Evolutionary conservation across 2,888 invertebrate genomes (phyloP), one percentile per base, ranked within the genome.

Genomic region (Andrena fulva): DNA sequence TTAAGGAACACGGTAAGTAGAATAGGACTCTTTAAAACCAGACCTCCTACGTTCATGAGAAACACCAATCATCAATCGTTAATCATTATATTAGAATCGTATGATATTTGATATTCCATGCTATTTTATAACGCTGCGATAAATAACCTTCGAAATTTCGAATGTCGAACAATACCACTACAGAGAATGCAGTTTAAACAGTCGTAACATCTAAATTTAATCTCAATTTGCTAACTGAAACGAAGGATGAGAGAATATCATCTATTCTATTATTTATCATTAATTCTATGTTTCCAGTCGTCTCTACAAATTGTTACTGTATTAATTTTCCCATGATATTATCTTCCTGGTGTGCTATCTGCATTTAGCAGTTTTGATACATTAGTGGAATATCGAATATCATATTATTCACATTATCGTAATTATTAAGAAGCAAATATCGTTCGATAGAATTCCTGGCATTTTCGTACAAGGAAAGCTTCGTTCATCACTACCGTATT

Each of bases 1-100:
- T n/a, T 3, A 35, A 31, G 50, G n/a, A 24, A 70, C 42, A 7
- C 10, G 0, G 59, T 52, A 29, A 76, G 54, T 76, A n/a, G 31
- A 63, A 56, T 63, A 33, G 16, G 62, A 54, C 54, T 29, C 42
- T 52, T 70, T 70, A 29, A 35, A 7, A 0, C 3, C n/a, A 29
- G 4, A 31, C 70, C 33, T 20, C 33, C n/a, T 20, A 8, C 31
- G n/a, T 8, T 5, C 31, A 7, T 12, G 29, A 67, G 6, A 35
- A 20, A 16, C 27, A 20, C 8, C 52, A 20, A 8, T n/a, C 7
- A 8, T 8, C 20, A 52, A 52, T 52, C 20, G 7, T 20, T 20
- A 8, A n/a, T 20, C 52, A 20, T 52, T 52, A 7, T 52, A 52
- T 52, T 52, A 2, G 52, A 52, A 52, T 52, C 31, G 20, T 2